Evolutionary conservation across 2,113 vertebrate genomes (phyloP).

Genomic region (Puffinus mauretanicus): DNA sequence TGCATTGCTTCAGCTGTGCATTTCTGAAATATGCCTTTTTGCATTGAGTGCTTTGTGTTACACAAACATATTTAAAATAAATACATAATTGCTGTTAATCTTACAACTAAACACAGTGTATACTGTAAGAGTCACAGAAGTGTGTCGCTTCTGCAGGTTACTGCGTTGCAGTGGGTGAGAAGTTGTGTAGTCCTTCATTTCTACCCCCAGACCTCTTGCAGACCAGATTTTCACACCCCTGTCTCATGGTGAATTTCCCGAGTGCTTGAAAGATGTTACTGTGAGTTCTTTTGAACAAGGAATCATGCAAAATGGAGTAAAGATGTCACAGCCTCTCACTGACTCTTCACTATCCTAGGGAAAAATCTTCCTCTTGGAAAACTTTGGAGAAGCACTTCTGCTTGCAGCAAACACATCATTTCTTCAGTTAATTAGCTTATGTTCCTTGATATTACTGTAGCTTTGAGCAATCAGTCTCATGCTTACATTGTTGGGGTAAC

Average conservation of each 20-base stretch:
- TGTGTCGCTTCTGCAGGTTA: background rate
- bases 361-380: background rate
- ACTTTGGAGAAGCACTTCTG: background rate
- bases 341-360: background rate
- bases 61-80: background rate
- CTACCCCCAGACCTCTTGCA: background rate
- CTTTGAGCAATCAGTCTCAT: background rate
- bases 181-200: background rate
- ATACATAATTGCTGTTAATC: background rate
- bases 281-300: background rate
- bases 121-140: background rate
- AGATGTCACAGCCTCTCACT: background rate
- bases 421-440: background rate
- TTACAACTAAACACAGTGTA: fast-evolving
- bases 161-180: background rate
- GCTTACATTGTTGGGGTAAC: background rate
- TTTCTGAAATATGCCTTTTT: background rate
- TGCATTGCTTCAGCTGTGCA: background rate
- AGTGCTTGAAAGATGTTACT: background rate
- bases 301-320: background rate
- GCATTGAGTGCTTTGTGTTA: background rate
- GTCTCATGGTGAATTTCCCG: fast-evolving
- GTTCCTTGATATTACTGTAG: background rate
- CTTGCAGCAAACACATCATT: background rate
- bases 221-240: background rate